phyloP scores from a whole-genome alignment of 1,140 invertebrate genomes.

The Fopius arisanus region DNA sequence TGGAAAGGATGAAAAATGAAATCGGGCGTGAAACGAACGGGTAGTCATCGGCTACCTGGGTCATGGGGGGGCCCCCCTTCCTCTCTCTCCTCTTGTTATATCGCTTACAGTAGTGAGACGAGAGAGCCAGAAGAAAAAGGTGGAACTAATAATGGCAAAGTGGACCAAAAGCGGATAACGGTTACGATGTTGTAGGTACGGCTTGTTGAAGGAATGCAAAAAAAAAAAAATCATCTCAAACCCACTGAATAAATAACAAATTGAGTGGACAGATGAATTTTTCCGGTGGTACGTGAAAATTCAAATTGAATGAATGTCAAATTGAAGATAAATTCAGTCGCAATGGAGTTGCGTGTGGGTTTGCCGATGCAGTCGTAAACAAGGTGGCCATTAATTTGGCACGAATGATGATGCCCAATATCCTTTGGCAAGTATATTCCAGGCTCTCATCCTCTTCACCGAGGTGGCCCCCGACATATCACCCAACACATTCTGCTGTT shows the following conservation, averaged over 20 bases:
- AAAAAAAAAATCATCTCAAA: background rate
- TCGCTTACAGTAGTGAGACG: slow-evolving; percentile 37
- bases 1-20: slow-evolving; percentile 39
- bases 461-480: slow-evolving; percentile 18
- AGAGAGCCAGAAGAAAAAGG: slow-evolving; percentile 22
- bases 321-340: slow-evolving; percentile 57
- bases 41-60: slow-evolving; percentile 34
- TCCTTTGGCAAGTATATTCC: slow-evolving; percentile 42
- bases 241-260: background rate
- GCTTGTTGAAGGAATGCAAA: background rate
- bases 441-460: background rate
- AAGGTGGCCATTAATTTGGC: slow-evolving; percentile 61
- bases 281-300: too few species aligned
- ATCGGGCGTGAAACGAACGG: slow-evolving; percentile 39
- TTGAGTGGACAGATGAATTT: too few species aligned
- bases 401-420: slow-evolving; percentile 58
- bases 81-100: slow-evolving; percentile 35
- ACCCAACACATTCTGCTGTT: background rate
- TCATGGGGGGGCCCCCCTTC: too few species aligned
- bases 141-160: slow-evolving; percentile 32
- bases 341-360: slow-evolving; percentile 59
- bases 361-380: slow-evolving; percentile 56
- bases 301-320: too few species aligned
- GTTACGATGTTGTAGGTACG: background rate
- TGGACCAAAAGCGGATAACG: slow-evolving; percentile 21